Evolutionary conservation across 2,797 vertebrate genomes (phyloP).

Genomic region (Triplophysa bombifrons): DNA sequence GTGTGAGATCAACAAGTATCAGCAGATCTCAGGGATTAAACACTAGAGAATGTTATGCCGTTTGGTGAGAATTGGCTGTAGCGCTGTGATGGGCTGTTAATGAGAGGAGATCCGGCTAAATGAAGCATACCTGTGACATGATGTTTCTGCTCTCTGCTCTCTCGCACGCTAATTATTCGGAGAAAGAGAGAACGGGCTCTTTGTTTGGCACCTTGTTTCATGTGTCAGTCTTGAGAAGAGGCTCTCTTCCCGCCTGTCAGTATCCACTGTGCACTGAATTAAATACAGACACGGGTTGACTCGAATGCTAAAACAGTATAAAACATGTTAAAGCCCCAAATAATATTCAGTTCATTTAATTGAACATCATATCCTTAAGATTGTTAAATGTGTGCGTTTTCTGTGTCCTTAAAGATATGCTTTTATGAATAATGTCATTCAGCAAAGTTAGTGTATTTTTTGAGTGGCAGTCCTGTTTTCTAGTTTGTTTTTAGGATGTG

Average conservation of each 20-base stretch:
- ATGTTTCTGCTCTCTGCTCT: constrained; percentile 51
- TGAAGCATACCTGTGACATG: constrained; percentile 60
- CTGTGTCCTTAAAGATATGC: constrained; percentile 3
- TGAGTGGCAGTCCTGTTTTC: background rate
- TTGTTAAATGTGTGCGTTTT: constrained; percentile 5
- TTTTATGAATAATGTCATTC: background rate
- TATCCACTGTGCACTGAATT: constrained; percentile 25
- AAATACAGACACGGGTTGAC: constrained; percentile 49
- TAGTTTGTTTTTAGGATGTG: background rate
- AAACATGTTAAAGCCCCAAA: constrained; percentile 28
- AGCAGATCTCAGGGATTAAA: constrained; percentile 44
- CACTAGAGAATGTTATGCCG: constrained; percentile 44
- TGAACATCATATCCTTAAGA: constrained; percentile 1
- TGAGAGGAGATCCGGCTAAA: constrained; percentile 57
- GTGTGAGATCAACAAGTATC: constrained; percentile 39
- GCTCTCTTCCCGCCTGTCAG: constrained; percentile 43
- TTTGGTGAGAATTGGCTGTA: constrained; percentile 36
- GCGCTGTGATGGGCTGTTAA: constrained; percentile 41
- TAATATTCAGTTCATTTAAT: constrained; percentile 43
- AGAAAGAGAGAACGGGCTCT: constrained; percentile 41
- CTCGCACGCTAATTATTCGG: constrained; percentile 48
- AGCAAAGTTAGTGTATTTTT: background rate
- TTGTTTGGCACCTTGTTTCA: constrained; percentile 51
- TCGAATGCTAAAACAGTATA: constrained; percentile 26
- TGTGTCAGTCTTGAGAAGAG: constrained; percentile 46